Evolutionary conservation across 2,888 invertebrate genomes (phyloP).

Genomic region (Scelioninae gen. 1): DNA sequence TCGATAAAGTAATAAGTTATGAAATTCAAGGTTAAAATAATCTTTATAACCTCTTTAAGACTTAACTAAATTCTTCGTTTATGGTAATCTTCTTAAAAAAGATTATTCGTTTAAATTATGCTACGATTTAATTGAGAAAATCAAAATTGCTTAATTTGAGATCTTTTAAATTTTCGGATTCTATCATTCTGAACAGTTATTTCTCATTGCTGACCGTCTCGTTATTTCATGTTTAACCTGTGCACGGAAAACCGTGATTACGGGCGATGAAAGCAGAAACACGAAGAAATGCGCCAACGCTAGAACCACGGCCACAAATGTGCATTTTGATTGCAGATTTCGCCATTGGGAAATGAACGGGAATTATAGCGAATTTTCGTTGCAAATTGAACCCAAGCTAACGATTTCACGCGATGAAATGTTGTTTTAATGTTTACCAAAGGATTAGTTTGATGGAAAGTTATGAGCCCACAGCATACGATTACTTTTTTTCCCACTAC

Average conservation of each 20-base stretch:
- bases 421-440: constrained; percentile 27
- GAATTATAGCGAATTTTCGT: constrained; percentile 53
- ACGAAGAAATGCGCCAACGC: constrained; percentile 43
- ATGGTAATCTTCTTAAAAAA: no score
- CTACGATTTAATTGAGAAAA: no score
- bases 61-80: no score
- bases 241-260: constrained; percentile 61
- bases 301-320: constrained; percentile 38
- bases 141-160: no score
- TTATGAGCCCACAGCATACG: neutral
- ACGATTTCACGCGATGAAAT: constrained; percentile 41
- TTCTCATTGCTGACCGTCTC: constrained; percentile 34
- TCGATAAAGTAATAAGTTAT: no score
- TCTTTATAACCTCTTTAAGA: no score
- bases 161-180: no score
- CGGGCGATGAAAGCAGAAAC: constrained; percentile 41
- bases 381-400: constrained; percentile 51
- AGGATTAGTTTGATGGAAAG: no score
- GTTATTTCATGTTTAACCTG: constrained; percentile 63
- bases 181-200: neutral
- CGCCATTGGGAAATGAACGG: constrained; percentile 56
- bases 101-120: no score
- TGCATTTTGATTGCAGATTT: constrained; percentile 56
- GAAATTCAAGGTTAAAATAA: no score
- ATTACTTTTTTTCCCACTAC: neutral